Evolutionary conservation across 2,888 invertebrate genomes (phyloP).

Genomic region (Ophion costatus): DNA sequence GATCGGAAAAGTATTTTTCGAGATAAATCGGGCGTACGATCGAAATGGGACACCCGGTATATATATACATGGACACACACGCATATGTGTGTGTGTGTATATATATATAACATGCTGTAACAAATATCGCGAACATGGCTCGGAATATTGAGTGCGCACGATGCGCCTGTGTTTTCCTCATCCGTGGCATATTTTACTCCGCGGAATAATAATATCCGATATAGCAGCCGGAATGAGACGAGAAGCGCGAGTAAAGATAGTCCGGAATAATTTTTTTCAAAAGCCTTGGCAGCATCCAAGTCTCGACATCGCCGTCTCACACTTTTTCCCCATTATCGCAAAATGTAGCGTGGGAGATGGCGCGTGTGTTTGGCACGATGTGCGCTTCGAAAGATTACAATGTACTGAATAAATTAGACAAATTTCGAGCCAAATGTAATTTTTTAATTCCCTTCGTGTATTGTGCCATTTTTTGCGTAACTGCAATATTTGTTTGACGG

Average conservation of each 20-base stretch:
- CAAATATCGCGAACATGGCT: conserved; percentile 70
- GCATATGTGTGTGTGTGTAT: background rate
- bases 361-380: too few relatives aligned
- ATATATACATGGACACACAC: background rate
- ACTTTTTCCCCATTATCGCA: background rate
- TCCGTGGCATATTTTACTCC: conserved; percentile 34
- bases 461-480: too few relatives aligned
- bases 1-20: too few relatives aligned
- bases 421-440: too few relatives aligned
- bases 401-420: too few relatives aligned
- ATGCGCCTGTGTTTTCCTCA: conserved; percentile 47
- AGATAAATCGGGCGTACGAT: too few relatives aligned
- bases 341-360: background rate
- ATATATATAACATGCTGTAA: conserved; percentile 62
- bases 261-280: background rate
- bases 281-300: background rate
- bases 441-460: too few relatives aligned
- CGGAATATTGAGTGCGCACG: conserved; percentile 68
- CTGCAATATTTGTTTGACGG: too few relatives aligned
- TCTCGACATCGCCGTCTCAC: background rate
- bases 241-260: background rate
- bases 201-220: conserved; percentile 14
- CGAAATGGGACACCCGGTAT: too few relatives aligned
- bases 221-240: background rate
- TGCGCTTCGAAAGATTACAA: too few relatives aligned